Evolutionary conservation across 2,797 vertebrate genomes (phyloP).

Genomic region (Amphiprion clarkii): DNA sequence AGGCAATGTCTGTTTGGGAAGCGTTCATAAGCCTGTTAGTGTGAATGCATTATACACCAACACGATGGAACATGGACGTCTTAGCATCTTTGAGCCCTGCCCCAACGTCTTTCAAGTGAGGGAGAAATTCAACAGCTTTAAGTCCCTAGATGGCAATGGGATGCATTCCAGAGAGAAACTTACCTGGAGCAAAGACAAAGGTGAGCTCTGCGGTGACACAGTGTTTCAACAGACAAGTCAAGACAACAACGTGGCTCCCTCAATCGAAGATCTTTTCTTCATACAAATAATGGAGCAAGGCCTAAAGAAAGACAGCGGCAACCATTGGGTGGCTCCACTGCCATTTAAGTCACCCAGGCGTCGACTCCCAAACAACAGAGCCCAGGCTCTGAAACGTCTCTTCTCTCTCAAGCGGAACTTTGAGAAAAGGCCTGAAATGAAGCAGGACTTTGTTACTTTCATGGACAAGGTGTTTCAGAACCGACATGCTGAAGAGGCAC

Average conservation of each 20-base stretch:
- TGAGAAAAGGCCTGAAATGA: neutral
- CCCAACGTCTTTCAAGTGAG: too few relatives aligned
- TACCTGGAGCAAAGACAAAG: too few relatives aligned
- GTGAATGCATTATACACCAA: too few relatives aligned
- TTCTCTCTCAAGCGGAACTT: fast-evolving
- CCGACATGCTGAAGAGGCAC: neutral
- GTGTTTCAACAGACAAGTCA: conserved; percentile 26
- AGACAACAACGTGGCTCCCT: conserved; percentile 42
- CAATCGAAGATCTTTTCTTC: conserved; percentile 9
- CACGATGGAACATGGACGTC: too few relatives aligned
- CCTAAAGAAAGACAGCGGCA: conserved; percentile 30
- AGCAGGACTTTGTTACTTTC: neutral
- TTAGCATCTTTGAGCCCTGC: too few relatives aligned
- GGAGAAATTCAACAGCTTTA: too few relatives aligned
- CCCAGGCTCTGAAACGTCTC: neutral
- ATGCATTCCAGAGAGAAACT: too few relatives aligned
- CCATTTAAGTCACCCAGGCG: neutral
- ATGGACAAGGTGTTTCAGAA: neutral
- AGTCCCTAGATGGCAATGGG: too few relatives aligned
- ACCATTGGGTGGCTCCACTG: conserved; percentile 45
- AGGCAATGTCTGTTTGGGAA: too few relatives aligned
- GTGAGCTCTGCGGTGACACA: neutral
- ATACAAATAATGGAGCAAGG: conserved; percentile 41
- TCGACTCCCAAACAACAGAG: neutral
- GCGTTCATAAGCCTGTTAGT: too few relatives aligned